Conservation (phyloP, 2,888 invertebrate genomes). For the Cheilosia variabilis region DNA sequence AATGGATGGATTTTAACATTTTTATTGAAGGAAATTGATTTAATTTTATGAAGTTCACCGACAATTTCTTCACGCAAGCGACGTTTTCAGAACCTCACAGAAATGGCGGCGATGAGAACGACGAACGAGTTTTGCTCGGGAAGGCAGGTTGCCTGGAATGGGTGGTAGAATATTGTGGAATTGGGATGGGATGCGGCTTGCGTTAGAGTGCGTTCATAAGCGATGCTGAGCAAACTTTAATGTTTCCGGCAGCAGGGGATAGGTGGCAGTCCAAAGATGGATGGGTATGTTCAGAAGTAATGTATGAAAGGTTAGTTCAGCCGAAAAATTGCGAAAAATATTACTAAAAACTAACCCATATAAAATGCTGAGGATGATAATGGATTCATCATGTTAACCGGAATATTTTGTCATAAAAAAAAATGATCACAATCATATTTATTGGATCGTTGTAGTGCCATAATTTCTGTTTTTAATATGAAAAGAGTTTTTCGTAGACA, state of each 20-base stretch:
- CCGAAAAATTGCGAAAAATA: too few species aligned
- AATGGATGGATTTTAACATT: slow-evolving; percentile 61
- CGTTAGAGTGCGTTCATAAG: slow-evolving; percentile 27
- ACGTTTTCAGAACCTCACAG: slow-evolving; percentile 67
- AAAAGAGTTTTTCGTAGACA: too few species aligned
- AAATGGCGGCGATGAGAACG: slow-evolving; percentile 66
- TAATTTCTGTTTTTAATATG: too few species aligned
- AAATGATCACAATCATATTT: too few species aligned
- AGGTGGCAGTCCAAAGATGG: too few species aligned
- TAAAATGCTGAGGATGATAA: too few species aligned
- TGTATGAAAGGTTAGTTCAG: too few species aligned
- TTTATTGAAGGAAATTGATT: slow-evolving; percentile 48
- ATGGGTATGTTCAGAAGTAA: too few species aligned
- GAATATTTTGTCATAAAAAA: too few species aligned
- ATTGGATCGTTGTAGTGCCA: too few species aligned
- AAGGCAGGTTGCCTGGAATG: slow-evolving; percentile 49
- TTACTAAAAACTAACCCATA: too few species aligned
- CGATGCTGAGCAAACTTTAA: neutral
- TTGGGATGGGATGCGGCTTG: slow-evolving; percentile 7
- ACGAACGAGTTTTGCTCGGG: slow-evolving; percentile 54
- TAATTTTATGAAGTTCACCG: slow-evolving; percentile 67
- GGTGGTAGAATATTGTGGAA: slow-evolving; percentile 31
- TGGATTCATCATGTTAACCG: too few species aligned
- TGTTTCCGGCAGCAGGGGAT: neutral
- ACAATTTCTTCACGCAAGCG: slow-evolving; percentile 67